Evolutionary conservation across 2,113 vertebrate species (phyloP).

Genomic region (Columbina picui): DNA sequence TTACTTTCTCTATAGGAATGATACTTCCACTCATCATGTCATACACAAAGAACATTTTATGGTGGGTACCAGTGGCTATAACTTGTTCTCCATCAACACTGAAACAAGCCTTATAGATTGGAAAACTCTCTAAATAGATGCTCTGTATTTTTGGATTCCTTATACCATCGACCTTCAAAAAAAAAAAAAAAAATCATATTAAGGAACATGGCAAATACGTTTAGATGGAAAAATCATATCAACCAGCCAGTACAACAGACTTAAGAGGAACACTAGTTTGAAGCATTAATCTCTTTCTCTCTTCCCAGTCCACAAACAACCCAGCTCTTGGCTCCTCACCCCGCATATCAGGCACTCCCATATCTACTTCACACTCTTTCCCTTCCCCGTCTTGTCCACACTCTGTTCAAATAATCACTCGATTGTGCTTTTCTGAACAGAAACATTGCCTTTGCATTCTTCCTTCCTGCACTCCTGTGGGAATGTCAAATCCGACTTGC

Average conservation of each 20-base stretch:
- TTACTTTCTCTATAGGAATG: constrained; percentile 81
- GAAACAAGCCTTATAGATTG: constrained; percentile 87
- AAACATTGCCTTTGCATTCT: background rate
- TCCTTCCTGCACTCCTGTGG: background rate
- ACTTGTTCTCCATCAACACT: constrained; percentile 86
- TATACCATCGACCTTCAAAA: constrained; percentile 89
- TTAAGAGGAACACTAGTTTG: background rate
- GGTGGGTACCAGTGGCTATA: constrained; percentile 87
- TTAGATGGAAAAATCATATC: background rate
- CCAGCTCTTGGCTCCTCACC: background rate
- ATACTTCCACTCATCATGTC: constrained; percentile 93
- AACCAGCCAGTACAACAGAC: background rate
- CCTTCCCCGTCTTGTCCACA: background rate
- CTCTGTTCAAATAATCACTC: background rate
- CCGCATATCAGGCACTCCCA: background rate
- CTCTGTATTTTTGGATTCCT: constrained; percentile 94
- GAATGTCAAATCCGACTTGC: background rate
- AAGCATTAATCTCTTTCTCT: background rate
- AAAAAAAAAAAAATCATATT: background rate
- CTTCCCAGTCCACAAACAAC: background rate
- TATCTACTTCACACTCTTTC: background rate
- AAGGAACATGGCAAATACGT: background rate
- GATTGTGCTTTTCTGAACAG: background rate
- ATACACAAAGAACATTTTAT: constrained; percentile 92
- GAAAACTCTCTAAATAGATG: constrained; percentile 90